phyloP scores from a whole-genome alignment of 2,888 invertebrate species.

The Invenusta paracnida region DNA sequence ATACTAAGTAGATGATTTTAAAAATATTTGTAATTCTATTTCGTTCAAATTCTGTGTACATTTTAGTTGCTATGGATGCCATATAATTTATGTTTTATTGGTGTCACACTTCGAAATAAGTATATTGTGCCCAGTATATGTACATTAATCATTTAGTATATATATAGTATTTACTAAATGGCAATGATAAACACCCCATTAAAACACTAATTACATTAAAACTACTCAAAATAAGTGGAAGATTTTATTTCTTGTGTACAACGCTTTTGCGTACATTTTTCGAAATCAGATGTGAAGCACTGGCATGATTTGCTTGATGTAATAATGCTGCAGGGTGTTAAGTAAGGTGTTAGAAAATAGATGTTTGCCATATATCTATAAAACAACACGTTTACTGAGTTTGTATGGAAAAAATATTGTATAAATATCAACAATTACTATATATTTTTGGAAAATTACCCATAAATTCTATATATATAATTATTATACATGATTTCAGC shows the following conservation, averaged over 20 bases:
- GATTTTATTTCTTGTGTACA: neutral
- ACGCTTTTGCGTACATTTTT: neutral
- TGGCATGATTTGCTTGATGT: neutral
- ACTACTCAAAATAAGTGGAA: neutral
- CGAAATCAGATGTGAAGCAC: neutral
- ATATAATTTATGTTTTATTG: neutral
- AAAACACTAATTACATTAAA: neutral
- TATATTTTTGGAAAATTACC: neutral
- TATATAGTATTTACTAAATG: neutral
- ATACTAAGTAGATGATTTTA: neutral
- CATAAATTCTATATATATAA: too few species aligned
- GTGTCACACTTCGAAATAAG: neutral
- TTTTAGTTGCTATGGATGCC: neutral
- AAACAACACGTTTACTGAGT: neutral
- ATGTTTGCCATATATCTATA: neutral
- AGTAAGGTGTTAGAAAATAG: neutral
- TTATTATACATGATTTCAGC: neutral
- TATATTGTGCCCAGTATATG: neutral
- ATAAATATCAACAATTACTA: neutral
- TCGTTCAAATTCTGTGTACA: neutral
- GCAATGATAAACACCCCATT: neutral
- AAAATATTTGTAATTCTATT: neutral
- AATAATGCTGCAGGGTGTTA: neutral
- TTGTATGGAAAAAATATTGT: neutral
- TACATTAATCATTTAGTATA: neutral